Evolutionary conservation across 1,140 invertebrate species (phyloP).

Genomic region (Frieseomelitta varia): DNA sequence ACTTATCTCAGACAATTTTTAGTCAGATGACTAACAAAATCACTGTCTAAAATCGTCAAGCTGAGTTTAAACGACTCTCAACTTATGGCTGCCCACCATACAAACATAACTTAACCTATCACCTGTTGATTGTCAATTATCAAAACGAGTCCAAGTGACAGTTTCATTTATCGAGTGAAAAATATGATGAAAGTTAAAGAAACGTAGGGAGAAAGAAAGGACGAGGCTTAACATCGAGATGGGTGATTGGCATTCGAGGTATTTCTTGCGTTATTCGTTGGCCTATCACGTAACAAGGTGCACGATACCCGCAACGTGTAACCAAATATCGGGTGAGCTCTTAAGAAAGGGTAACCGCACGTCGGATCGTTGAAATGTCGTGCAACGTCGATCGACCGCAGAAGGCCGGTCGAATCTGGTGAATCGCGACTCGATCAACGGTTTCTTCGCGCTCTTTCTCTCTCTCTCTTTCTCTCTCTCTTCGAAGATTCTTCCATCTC

Average conservation of each 20-base stretch:
- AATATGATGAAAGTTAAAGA: neutral
- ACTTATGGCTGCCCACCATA: too few relatives aligned
- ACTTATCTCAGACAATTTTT: too few relatives aligned
- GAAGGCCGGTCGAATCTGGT: conserved; percentile 14
- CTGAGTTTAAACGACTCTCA: too few relatives aligned
- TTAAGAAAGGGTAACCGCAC: conserved; percentile 53
- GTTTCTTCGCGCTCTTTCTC: conserved; percentile 1
- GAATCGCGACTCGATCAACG: conserved; percentile 13
- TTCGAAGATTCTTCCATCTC: neutral
- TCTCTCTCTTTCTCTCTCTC: neutral
- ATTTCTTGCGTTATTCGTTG: conserved; percentile 19
- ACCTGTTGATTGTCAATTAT: neutral
- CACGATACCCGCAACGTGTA: conserved; percentile 39
- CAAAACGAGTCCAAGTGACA: neutral
- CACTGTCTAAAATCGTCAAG: too few relatives aligned
- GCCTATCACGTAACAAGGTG: conserved; percentile 45
- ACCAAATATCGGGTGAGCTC: conserved; percentile 41
- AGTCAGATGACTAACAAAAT: too few relatives aligned
- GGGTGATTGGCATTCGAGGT: conserved; percentile 14
- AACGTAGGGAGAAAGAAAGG: too few relatives aligned
- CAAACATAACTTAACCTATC: too few relatives aligned
- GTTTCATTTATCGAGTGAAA: too few relatives aligned
- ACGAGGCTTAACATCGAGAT: conserved; percentile 5
- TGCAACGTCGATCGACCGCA: conserved; percentile 19
- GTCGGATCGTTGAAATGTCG: conserved; percentile 50